Percentiles rank a stretch among this genome's conserved stretches.
These are phyloP conservation scores for Dryocosmus kuriphilus DNA, from an alignment of 2,888 invertebrate genomes.

Conservation along the genomic window DNA sequence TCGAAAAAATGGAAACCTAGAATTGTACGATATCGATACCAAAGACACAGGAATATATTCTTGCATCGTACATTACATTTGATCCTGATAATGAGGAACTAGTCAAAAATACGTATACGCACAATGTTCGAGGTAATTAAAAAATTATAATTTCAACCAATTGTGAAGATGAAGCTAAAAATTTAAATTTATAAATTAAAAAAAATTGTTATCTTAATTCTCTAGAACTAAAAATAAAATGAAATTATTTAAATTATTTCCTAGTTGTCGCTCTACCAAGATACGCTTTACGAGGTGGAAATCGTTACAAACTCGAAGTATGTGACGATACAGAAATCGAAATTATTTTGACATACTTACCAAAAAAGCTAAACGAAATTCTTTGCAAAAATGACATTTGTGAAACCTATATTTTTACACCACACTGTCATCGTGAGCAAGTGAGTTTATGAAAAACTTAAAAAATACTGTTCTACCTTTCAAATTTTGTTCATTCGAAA, in stretches of 20 bases:
- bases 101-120: constrained; percentile 62
- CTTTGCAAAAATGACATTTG: constrained; percentile 65
- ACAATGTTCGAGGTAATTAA: constrained; percentile 63
- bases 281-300: constrained; percentile 65
- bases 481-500: neutral
- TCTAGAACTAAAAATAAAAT: constrained; percentile 8
- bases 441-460: constrained; percentile 48
- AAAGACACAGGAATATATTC: constrained; percentile 69
- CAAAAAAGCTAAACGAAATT: constrained; percentile 64
- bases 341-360: constrained; percentile 61
- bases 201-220: too few relatives aligned
- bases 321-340: constrained; percentile 67
- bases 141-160: neutral
- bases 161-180: neutral
- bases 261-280: constrained; percentile 67
- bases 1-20: constrained; percentile 65
- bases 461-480: neutral
- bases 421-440: constrained; percentile 63
- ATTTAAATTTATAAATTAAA: neutral
- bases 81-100: constrained; percentile 68
- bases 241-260: constrained; percentile 29
- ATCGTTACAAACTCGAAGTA: constrained; percentile 62
- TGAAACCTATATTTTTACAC: constrained; percentile 64
- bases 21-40: constrained; percentile 64
- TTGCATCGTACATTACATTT: constrained; percentile 64